Percentiles rank a stretch among this genome's conserved stretches.
Evolutionary conservation across 1,140 invertebrate species (phyloP).

Genomic region (Proctacanthus coquilletti): DNA sequence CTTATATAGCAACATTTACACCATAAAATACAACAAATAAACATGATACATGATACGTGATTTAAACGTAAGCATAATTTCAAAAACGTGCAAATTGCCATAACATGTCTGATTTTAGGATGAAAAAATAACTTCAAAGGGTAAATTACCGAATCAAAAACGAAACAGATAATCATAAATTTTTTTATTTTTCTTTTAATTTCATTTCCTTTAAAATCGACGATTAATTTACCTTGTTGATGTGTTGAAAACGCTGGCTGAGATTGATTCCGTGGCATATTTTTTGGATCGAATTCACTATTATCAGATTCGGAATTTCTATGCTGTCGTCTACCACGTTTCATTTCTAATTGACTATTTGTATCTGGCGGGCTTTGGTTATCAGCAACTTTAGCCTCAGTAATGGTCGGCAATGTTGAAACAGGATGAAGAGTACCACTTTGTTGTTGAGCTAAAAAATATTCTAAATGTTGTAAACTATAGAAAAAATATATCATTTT

Average conservation of each 20-base stretch:
- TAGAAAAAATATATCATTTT: background rate
- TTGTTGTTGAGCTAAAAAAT: slow-evolving; percentile 25
- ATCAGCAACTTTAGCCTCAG: slow-evolving; percentile 60
- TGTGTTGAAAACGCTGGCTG: slow-evolving; percentile 71
- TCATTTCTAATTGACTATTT: slow-evolving; percentile 22
- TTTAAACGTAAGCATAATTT: too few relatives aligned
- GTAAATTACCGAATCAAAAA: too few relatives aligned
- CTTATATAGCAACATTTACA: too few relatives aligned
- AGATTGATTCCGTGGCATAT: slow-evolving; percentile 62
- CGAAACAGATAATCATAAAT: too few relatives aligned
- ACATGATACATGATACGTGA: too few relatives aligned
- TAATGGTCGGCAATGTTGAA: slow-evolving; percentile 72
- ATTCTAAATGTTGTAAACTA: background rate
- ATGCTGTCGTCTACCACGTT: slow-evolving; percentile 16
- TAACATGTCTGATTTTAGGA: too few relatives aligned
- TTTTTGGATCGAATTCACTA: slow-evolving; percentile 20
- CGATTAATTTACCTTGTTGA: slow-evolving; percentile 42
- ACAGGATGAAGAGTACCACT: slow-evolving; percentile 43
- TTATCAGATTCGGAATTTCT: slow-evolving; percentile 22
- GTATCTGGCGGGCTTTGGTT: slow-evolving; percentile 27
- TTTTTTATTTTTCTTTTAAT: too few relatives aligned
- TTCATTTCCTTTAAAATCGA: too few relatives aligned
- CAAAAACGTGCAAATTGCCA: too few relatives aligned
- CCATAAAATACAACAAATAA: background rate
- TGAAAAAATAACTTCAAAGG: too few relatives aligned